phyloP scores from a whole-genome alignment of 1,140 invertebrate species.

The Galleria mellonella region DNA sequence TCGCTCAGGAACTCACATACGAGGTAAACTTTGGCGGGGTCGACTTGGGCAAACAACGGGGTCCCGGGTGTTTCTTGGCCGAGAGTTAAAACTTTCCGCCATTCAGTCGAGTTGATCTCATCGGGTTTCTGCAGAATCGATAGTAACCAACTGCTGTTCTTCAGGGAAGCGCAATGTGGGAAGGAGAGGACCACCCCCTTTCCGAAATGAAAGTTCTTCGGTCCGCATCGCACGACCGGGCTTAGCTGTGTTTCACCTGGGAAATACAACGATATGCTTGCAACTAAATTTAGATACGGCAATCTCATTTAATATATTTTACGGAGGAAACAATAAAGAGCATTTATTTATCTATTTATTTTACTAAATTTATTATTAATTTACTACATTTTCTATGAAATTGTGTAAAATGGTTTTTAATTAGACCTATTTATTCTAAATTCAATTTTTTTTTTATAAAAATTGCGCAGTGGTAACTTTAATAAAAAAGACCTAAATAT shows the following conservation, averaged over 20 bases:
- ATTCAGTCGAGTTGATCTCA: constrained; percentile 73
- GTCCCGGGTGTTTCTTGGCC: constrained; percentile 97
- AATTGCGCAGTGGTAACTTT: too few relatives aligned
- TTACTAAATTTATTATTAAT: too few relatives aligned
- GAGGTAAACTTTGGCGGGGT: constrained; percentile 89
- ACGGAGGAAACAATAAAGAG: too few relatives aligned
- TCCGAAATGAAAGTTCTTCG: constrained; percentile 83
- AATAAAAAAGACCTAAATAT: too few relatives aligned
- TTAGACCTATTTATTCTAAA: too few relatives aligned
- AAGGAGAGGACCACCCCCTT: constrained; percentile 93
- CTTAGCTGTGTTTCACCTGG: constrained; percentile 86
- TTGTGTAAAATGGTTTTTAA: too few relatives aligned
- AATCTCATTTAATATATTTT: too few relatives aligned
- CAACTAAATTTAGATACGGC: not conserved
- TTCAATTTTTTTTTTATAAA: too few relatives aligned
- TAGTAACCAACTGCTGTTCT: constrained; percentile 87
- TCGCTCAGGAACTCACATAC: constrained; percentile 91
- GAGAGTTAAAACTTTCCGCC: constrained; percentile 88
- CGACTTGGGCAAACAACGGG: constrained; percentile 93
- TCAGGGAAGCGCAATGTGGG: constrained; percentile 87
- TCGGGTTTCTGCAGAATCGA: constrained; percentile 82
- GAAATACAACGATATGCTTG: constrained; percentile 13
- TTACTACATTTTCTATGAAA: too few relatives aligned
- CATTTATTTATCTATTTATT: too few relatives aligned
- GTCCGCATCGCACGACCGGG: constrained; percentile 91